Base-by-base conservation (phyloP, 2,113 vertebrate genomes). In the Perca schrenkii region DNA sequence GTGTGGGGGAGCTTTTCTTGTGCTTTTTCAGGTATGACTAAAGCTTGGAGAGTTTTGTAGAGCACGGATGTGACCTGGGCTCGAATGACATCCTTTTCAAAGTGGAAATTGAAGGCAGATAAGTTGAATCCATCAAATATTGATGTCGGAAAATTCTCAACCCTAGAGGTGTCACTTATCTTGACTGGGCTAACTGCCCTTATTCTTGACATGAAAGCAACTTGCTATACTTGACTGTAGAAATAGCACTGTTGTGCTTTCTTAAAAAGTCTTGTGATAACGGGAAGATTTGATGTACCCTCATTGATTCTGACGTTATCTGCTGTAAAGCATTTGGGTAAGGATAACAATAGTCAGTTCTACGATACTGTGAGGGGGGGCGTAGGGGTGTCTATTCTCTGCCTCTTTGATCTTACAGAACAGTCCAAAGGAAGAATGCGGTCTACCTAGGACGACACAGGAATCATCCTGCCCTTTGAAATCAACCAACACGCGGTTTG, bases 1-100 rank as follows among this genome's bases (percentile, higher is more conserved):
- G 88, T 94, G 77, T 94, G 93, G 91, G 94, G 92, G 85, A 90
- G 89, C 91, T 92, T 95, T 94, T 95, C 92, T 95, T 96, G 93
- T 96, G 94, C 94, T 94, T 96, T 96, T 96, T 94, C 95, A 95
- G 95, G 95, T 95, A 83, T 94, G 89, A 91, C 89, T 95, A 94
- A 93, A 94, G 91, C 94, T 93, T 93, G 95, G 93, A 87, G 79
- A 87, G 79, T 84, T 92, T 95, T 94, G 89, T 95, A 94, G 93
- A 88, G 91, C 91, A 91, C 86, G 88, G 94, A 93, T 91, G 93
- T 94, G 92, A 91, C 94, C 92, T 88, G 91, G 91, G 91, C 91
- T 91, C 90, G 90, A 92, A 79, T 94, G 94, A 89, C 93, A 85
- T 88, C 93, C 87, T 93, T 90, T 92, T 94, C 92, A 93, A 94